phyloP scores from a whole-genome alignment of 2,113 vertebrate species.

The Pseudorhombus dupliciocellatus region DNA sequence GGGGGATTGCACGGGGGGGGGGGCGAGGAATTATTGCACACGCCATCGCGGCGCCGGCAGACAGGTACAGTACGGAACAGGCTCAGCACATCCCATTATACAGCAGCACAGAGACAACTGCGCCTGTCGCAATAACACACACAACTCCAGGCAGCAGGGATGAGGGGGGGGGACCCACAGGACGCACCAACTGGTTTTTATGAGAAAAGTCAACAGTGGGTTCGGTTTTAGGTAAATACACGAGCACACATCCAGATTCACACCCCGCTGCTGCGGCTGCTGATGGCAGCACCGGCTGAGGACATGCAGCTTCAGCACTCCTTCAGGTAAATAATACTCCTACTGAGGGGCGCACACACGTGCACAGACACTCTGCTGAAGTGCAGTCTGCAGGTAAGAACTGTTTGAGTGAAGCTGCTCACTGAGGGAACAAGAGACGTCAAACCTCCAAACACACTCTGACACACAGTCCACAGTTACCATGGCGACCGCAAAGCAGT shows the following conservation, averaged over 20 bases:
- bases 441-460: too few relatives aligned
- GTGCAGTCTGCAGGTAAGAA: too few relatives aligned
- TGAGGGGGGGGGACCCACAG: slow-evolving; percentile 3
- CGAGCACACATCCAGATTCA: background rate
- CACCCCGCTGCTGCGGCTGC: slow-evolving; percentile 30
- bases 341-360: slow-evolving; percentile 22
- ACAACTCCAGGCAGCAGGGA: slow-evolving; percentile 19
- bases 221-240: background rate
- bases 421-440: too few relatives aligned
- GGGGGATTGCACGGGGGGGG: background rate
- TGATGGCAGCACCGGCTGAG: slow-evolving; percentile 57
- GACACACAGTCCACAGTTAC: too few relatives aligned
- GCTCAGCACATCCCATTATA: slow-evolving; percentile 58
- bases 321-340: slow-evolving; percentile 57
- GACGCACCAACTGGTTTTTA: slow-evolving; percentile 14
- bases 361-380: background rate
- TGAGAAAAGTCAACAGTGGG: background rate
- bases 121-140: slow-evolving; percentile 66
- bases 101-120: slow-evolving; percentile 51
- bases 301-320: slow-evolving; percentile 69
- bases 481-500: slow-evolving; percentile 8
- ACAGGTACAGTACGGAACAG: slow-evolving; percentile 38
- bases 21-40: slow-evolving; percentile 55
- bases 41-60: slow-evolving; percentile 57
- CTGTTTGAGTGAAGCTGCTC: too few relatives aligned